These are phyloP conservation scores for Xyrauchen texanus DNA, from an alignment of 2,113 vertebrate genomes.

Conservation along the genomic window DNA sequence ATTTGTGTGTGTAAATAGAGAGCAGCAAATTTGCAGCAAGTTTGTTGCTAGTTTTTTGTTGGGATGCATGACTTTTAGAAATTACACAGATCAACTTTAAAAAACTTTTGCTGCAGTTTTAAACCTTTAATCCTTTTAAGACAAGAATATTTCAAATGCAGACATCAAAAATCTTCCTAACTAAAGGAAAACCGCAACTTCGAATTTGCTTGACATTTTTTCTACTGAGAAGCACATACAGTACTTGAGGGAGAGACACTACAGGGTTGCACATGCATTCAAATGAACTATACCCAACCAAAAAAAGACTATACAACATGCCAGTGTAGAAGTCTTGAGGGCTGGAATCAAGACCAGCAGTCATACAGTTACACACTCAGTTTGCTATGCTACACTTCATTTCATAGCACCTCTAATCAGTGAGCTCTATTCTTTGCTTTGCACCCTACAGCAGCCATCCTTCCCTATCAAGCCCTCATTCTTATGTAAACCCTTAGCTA, in stretches of 20 bases:
- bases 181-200: no score
- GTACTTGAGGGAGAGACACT: not conserved
- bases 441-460: constrained; percentile 4
- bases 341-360: not conserved
- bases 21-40: no score
- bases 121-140: no score
- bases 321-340: not conserved
- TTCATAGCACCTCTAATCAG: constrained; percentile 36
- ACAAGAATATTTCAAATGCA: no score
- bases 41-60: no score
- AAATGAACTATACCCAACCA: constrained; percentile 14
- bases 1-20: no score
- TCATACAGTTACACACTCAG: constrained; percentile 8
- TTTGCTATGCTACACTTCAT: constrained; percentile 7
- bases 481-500: constrained; percentile 50
- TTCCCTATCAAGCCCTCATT: no score
- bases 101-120: no score
- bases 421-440: constrained; percentile 24
- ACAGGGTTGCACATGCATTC: not conserved
- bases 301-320: no score
- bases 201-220: not conserved
- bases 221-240: not conserved
- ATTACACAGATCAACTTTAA: no score
- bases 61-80: no score
- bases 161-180: no score